A percentile compares a stretch with the other conserved stretches of the same genome.
Evolutionary conservation across 1,140 invertebrate genomes (phyloP).

Genomic region (Drosophila mauritiana): DNA sequence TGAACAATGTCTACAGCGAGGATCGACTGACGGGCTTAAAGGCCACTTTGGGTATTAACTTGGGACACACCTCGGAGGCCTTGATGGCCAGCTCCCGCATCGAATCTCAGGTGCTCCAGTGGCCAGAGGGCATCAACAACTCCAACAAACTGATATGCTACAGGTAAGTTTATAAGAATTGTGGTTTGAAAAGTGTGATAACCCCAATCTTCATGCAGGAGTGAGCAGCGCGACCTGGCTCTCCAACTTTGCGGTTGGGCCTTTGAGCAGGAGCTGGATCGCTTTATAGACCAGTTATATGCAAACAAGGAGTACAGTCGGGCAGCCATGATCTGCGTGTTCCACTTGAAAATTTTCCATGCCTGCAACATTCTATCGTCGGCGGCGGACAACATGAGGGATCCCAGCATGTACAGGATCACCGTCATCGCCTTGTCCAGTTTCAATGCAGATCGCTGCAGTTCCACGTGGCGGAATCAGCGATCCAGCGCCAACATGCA

Average conservation of each 20-base stretch:
- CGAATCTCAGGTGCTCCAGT: conserved; percentile 73
- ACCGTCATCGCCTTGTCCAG: conserved; percentile 96
- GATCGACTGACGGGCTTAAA: conserved; percentile 71
- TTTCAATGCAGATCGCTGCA: conserved; percentile 91
- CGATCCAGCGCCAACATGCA: conserved; percentile 89
- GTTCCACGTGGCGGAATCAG: conserved; percentile 92
- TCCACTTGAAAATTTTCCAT: conserved; percentile 92
- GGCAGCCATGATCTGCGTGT: conserved; percentile 95
- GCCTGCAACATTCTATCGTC: conserved; percentile 94
- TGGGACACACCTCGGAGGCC: conserved; percentile 65
- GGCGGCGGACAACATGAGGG: conserved; percentile 85
- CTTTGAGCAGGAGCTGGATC: conserved; percentile 86
- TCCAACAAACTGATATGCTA: conserved; percentile 74
- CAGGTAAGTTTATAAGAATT: conserved; percentile 30
- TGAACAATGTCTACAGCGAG: conserved; percentile 69
- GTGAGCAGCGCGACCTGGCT: conserved; percentile 91
- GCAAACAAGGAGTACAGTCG: conserved; percentile 88
- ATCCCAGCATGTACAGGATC: conserved; percentile 86
- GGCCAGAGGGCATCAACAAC: conserved; percentile 82
- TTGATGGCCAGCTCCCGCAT: conserved; percentile 75
- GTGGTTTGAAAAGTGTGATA: not conserved
- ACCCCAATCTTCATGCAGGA: conserved; percentile 85
- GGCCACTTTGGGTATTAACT: conserved; percentile 87
- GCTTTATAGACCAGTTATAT: conserved; percentile 70
- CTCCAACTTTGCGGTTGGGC: conserved; percentile 95